Base-by-base conservation (phyloP, 2,797 vertebrate species). In the Gymnothorax reevesii region DNA sequence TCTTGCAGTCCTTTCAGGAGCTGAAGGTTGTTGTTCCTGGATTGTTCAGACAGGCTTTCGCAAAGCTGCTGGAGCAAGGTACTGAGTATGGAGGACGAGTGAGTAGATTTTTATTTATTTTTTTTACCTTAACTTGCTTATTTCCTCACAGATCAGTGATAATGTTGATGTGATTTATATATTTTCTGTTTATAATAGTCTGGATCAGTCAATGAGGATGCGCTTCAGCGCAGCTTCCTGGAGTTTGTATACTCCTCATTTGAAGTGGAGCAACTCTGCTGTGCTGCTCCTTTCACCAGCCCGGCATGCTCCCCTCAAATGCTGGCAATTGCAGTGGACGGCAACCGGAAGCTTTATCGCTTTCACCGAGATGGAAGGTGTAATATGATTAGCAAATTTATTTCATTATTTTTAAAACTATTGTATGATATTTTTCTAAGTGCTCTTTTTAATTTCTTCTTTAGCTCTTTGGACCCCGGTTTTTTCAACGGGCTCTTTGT, bases 281-380 rank as follows among this genome's bases (percentile, higher is more conserved):
- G 20, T 20, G n/a, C 83, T 71, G 75, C 87, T 17, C 77, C 84
- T 57, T 87, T 85, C 59, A 73, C 59, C 84, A 87, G 88, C 77
- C 88, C 88, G 33, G 85, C 88, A 27, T 88, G 88, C 75, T 52
- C 86, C 57, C 49, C 73, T 9, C 17, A 86, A 13, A 85, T 84
- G 33, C 6, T 80, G 42, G 88, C 88, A 66, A 17, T 85, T 42
- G 84, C 85, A 33, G 55, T 71, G 15, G 88, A 88, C 22, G 83
- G 88, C 25, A 88, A 88, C 17, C 9, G 85, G 12, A 88, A 88
- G 55, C 59, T 88, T 33, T 82, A 82, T 49, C 85, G 54, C 20
- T 88, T 87, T 49, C 62, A 64, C 52, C 83, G 69, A 60, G 82
- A 52, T 42, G 71, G 25, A 54, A 60, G 83, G 82, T 88, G 66